Percentiles rank a stretch among this genome's conserved stretches.
Evolutionary conservation across 1,140 invertebrate genomes (phyloP).

Genomic region (Zaprionus lachaisei): DNA sequence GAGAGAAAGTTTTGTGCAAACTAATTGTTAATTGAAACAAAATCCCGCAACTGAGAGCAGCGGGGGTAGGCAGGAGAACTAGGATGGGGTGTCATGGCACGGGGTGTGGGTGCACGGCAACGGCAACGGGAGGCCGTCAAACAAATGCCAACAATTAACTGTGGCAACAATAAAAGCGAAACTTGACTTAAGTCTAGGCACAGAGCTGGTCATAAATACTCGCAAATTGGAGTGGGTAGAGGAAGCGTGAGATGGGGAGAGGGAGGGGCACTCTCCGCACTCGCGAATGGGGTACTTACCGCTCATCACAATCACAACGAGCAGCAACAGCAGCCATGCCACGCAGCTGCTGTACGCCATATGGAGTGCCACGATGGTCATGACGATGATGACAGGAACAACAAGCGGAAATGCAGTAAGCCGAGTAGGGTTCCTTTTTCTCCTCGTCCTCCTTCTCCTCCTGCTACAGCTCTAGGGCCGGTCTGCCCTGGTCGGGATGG

Average conservation of each 20-base stretch:
- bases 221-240: slow-evolving; percentile 4
- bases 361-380: slow-evolving; percentile 56
- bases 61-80: neutral
- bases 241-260: neutral
- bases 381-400: slow-evolving; percentile 64
- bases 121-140: slow-evolving; percentile 43
- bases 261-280: neutral
- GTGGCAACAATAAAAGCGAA: slow-evolving; percentile 67
- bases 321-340: slow-evolving; percentile 58
- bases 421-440: slow-evolving; percentile 33
- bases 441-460: slow-evolving; percentile 4
- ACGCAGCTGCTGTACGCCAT: slow-evolving; percentile 64
- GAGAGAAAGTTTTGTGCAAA: slow-evolving; percentile 50
- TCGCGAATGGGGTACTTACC: slow-evolving; percentile 60
- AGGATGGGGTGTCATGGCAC: too few species aligned
- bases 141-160: slow-evolving; percentile 78
- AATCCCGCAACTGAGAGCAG: slow-evolving; percentile 32
- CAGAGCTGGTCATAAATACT: slow-evolving; percentile 35
- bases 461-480: neutral
- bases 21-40: slow-evolving; percentile 81
- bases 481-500: slow-evolving; percentile 9
- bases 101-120: neutral
- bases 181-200: slow-evolving; percentile 40
- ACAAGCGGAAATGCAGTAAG: slow-evolving; percentile 78
- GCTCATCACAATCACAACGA: slow-evolving; percentile 74